Conservation (phyloP, 1,140 invertebrate genomes). For the Triops cancriformis region DNA sequence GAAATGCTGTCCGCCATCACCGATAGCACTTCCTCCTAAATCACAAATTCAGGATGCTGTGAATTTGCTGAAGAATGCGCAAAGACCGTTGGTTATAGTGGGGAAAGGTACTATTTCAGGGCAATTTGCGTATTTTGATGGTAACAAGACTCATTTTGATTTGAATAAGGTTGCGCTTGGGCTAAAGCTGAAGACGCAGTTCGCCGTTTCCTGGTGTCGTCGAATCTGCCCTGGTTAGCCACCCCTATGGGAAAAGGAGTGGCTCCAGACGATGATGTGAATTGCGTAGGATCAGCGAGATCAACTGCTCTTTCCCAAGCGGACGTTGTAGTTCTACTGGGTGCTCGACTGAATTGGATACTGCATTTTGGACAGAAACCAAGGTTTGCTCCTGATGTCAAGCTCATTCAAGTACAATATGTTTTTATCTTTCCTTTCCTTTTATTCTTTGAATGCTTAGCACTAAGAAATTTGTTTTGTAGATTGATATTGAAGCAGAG, state of each 20-base stretch:
- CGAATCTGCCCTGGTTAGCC: conserved; percentile 69
- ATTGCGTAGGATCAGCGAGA: conserved; percentile 74
- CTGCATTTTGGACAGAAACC: conserved; percentile 90
- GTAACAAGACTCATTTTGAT: neutral
- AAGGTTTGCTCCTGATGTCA: conserved; percentile 68
- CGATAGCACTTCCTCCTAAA: conserved; percentile 57
- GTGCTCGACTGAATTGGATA: conserved; percentile 94
- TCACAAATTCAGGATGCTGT: conserved; percentile 57
- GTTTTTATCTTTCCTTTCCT: conserved; percentile 22
- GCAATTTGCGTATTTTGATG: conserved; percentile 15
- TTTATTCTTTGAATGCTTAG: conserved; percentile 16
- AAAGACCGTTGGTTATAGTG: conserved; percentile 78
- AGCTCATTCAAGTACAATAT: conserved; percentile 72
- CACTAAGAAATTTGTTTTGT: conserved; percentile 19
- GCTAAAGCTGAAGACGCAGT: conserved; percentile 62
- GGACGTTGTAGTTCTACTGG: conserved; percentile 79
- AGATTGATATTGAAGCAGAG: conserved; percentile 82
- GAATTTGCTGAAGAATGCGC: conserved; percentile 56
- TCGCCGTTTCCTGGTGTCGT: conserved; percentile 56
- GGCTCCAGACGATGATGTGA: conserved; percentile 64
- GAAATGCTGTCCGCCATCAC: conserved; percentile 49
- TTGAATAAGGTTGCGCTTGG: conserved; percentile 62
- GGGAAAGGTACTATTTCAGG: conserved; percentile 61
- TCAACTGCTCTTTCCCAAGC: conserved; percentile 75
- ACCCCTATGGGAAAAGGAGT: conserved; percentile 97